These are phyloP conservation scores for Orthosia gracilis DNA, from an alignment of 2,888 invertebrate genomes.

Conservation along the genomic window DNA sequence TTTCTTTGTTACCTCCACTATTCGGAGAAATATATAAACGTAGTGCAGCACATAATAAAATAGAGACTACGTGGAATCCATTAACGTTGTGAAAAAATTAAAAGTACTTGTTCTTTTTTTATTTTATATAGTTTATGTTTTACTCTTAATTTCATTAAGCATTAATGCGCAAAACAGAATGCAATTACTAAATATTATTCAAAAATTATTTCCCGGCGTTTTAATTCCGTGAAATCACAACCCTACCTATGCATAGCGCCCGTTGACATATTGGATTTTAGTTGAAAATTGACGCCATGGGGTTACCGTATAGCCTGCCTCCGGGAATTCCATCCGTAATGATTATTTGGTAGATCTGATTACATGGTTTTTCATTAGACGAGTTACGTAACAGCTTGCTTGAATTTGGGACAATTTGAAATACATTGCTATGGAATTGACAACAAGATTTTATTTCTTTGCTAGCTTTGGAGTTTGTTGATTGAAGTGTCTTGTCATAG, in stretches of 20 bases:
- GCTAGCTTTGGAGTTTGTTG: neutral
- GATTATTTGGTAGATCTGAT: slow-evolving; percentile 48
- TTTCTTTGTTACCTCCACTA: slow-evolving; percentile 8
- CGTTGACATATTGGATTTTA: slow-evolving; percentile 73
- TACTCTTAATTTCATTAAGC: neutral
- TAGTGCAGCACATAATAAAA: slow-evolving; percentile 6
- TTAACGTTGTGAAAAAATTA: neutral
- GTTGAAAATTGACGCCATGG: slow-evolving; percentile 65
- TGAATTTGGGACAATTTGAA: neutral
- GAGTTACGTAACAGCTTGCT: slow-evolving; percentile 26
- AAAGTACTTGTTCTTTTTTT: neutral
- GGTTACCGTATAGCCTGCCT: slow-evolving; percentile 41
- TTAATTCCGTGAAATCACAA: slow-evolving; percentile 33
- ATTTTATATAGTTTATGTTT: neutral
- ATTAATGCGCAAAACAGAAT: too few species aligned
- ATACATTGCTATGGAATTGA: slow-evolving; percentile 17
- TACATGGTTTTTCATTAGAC: slow-evolving; percentile 38
- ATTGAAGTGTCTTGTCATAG: neutral
- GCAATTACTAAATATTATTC: neutral
- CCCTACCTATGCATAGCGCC: slow-evolving; percentile 53
- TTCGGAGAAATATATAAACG: slow-evolving; percentile 19
- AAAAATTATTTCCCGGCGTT: neutral
- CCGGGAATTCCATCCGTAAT: slow-evolving; percentile 43
- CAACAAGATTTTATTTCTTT: slow-evolving; percentile 13
- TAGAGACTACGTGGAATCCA: neutral